Evolutionary conservation across 2,888 invertebrate genomes (phyloP).

Genomic region (Ornithoptera alexandrae): DNA sequence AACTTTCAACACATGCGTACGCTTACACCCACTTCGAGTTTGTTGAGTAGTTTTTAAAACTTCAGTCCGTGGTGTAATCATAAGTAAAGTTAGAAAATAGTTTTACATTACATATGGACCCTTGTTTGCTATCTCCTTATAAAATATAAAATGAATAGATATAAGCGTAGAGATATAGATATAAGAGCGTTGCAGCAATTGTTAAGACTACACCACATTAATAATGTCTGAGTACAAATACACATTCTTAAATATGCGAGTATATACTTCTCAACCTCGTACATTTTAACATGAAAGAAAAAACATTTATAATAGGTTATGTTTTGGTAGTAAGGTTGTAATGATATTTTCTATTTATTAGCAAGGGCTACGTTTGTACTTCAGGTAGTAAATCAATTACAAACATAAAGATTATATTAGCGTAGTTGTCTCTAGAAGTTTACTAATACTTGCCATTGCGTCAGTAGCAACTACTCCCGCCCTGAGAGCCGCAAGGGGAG

Average conservation of each 20-base stretch:
- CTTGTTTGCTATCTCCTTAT: too few relatives aligned
- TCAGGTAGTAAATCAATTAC: neutral
- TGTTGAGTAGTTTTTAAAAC: conserved; percentile 39
- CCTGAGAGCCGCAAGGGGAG: conserved; percentile 21
- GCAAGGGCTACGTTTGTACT: neutral
- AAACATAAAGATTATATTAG: conserved; percentile 12
- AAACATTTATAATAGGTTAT: too few relatives aligned
- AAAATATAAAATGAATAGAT: too few relatives aligned
- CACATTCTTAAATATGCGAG: too few relatives aligned
- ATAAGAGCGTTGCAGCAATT: too few relatives aligned
- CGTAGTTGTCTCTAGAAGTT: conserved; percentile 11
- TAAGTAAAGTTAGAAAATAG: neutral
- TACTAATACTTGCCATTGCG: conserved; percentile 2
- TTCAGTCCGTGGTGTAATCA: conserved; percentile 29
- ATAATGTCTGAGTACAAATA: too few relatives aligned
- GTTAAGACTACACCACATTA: too few relatives aligned
- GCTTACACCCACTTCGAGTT: conserved; percentile 35
- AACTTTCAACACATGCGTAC: conserved; percentile 33
- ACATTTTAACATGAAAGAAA: too few relatives aligned
- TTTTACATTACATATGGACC: too few relatives aligned
- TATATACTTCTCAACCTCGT: too few relatives aligned
- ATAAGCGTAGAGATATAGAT: too few relatives aligned
- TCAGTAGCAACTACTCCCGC: conserved; percentile 7
- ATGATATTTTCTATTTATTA: neutral
- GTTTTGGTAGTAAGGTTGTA: neutral